Evolutionary conservation across 2,888 invertebrate species (phyloP).

Genomic region (Steromphala cineraria): DNA sequence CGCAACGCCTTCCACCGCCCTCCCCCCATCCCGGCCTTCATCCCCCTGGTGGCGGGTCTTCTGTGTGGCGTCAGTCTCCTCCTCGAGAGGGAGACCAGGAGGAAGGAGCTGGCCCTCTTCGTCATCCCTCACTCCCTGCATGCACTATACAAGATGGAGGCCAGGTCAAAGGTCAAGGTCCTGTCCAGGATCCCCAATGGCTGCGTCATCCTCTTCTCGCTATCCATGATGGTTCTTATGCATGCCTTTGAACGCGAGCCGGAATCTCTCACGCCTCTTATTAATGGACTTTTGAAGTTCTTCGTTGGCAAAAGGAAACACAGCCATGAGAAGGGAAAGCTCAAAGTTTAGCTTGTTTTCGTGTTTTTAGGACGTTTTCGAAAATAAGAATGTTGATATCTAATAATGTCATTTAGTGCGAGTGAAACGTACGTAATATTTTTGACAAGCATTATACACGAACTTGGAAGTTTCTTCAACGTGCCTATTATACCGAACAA

Average conservation of each 20-base stretch:
- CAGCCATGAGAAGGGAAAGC: background rate
- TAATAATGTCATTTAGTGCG: too few species aligned
- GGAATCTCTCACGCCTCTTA: constrained; percentile 54
- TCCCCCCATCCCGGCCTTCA: constrained; percentile 55
- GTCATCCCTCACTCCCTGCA: constrained; percentile 59
- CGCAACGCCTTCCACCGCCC: constrained; percentile 49
- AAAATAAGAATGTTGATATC: too few species aligned
- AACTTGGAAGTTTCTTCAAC: too few species aligned
- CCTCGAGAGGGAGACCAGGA: constrained; percentile 52
- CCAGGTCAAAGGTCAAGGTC: constrained; percentile 29
- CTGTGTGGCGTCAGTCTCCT: constrained; percentile 52
- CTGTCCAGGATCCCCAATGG: constrained; percentile 46
- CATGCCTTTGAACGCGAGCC: constrained; percentile 67
- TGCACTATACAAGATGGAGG: constrained; percentile 49
- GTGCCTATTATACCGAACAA: too few species aligned
- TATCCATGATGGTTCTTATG: constrained; percentile 66
- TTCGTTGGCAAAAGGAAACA: constrained; percentile 54
- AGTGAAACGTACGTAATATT: too few species aligned
- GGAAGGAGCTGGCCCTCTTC: constrained; percentile 62
- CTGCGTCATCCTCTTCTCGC: constrained; percentile 53
- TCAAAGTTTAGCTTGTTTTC: background rate
- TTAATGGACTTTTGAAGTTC: constrained; percentile 56
- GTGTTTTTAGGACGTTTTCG: too few species aligned
- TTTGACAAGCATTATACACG: too few species aligned
- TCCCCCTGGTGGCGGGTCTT: constrained; percentile 54